A percentile compares a stretch with the other conserved stretches of the same genome.
These are phyloP conservation scores for Sebastes trivittatus DNA, from an alignment of 2,797 vertebrate genomes.

Conservation along the genomic window DNA sequence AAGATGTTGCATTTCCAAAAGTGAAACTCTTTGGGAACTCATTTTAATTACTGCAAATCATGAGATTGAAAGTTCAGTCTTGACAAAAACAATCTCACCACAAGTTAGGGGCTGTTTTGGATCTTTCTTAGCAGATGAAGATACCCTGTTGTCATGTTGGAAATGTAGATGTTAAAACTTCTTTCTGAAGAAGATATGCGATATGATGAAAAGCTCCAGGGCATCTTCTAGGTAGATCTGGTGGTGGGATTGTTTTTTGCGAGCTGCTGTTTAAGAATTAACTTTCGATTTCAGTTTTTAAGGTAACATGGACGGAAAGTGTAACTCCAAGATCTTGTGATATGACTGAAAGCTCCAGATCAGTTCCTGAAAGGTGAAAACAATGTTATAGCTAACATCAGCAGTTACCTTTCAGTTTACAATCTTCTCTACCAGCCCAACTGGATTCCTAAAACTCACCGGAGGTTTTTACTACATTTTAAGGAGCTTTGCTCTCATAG, in stretches of 20 bases:
- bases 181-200: not conserved
- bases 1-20: not conserved
- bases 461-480: not conserved
- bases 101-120: not conserved
- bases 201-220: not conserved
- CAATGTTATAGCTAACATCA: not conserved
- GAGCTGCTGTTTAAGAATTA: not conserved
- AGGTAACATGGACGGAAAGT: not conserved
- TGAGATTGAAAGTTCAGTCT: not conserved
- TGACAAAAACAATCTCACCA: not conserved
- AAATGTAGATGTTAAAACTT: not conserved
- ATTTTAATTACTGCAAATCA: not conserved
- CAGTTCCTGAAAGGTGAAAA: not conserved
- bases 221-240: not conserved
- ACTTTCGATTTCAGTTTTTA: not conserved
- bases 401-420: not conserved
- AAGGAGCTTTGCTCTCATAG: conserved; percentile 12
- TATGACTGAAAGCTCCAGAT: not conserved
- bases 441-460: not conserved
- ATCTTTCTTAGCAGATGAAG: not conserved
- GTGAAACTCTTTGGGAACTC: not conserved
- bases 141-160: not conserved
- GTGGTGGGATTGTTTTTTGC: not conserved
- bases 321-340: not conserved
- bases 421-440: not conserved